Percentiles rank a stretch among this genome's conserved stretches.
phyloP scores from a whole-genome alignment of 2,797 vertebrate genomes.

The Gambusia yucatana region DNA sequence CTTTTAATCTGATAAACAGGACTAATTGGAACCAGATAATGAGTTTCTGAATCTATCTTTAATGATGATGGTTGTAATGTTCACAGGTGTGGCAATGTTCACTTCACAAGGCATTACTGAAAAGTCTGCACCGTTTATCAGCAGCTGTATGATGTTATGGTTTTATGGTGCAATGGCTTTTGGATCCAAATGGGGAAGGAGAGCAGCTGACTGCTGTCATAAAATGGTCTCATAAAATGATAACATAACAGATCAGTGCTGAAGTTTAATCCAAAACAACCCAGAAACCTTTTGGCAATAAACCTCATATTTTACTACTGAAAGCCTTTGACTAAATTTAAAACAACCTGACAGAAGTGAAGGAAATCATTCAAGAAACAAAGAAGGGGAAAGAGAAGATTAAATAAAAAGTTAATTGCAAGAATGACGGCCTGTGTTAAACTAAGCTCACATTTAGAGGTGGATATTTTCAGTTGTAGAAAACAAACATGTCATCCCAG shows the following conservation, averaged over 20 bases:
- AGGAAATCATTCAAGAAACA: not conserved
- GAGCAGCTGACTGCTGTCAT: not conserved
- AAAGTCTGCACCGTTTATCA: not conserved
- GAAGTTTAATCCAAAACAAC: not conserved
- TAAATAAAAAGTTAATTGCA: not conserved
- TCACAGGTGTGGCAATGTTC: not conserved
- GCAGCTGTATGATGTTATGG: not conserved
- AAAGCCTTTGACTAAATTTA: not conserved
- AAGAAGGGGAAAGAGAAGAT: not conserved
- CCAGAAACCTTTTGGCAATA: not conserved
- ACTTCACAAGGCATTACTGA: not conserved
- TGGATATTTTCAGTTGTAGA: not conserved
- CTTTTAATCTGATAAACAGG: not conserved
- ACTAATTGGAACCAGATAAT: not conserved
- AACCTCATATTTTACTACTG: not conserved
- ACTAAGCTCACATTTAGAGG: not conserved
- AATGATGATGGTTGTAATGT: not conserved
- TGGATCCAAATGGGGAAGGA: not conserved
- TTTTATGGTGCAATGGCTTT: not conserved
- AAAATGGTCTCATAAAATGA: not conserved
- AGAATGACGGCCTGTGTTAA: not conserved
- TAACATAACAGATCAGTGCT: not conserved
- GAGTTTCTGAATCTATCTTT: not conserved
- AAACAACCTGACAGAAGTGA: not conserved
- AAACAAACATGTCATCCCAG: not conserved